These are phyloP conservation scores for Epirrita christyi DNA, from an alignment of 2,888 invertebrate species.

Conservation along the genomic window DNA sequence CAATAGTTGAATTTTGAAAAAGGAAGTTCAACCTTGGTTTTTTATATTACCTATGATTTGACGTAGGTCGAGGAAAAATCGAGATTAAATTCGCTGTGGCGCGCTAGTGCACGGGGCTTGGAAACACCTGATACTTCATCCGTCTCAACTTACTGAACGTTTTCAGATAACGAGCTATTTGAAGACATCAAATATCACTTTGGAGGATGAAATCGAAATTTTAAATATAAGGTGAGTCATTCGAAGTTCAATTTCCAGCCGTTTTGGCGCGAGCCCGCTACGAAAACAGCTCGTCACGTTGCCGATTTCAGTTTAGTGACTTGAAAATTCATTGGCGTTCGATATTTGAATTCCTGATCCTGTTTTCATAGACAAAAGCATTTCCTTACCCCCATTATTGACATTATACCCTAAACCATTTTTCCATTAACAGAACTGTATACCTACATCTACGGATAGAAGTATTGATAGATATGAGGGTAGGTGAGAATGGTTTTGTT, in stretches of 20 bases:
- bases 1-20: no score
- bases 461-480: no score
- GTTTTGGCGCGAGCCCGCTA: conserved; percentile 13
- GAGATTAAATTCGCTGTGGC: no score
- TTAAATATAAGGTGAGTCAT: conserved; percentile 87
- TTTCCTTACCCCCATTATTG: no score
- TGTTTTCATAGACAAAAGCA: conserved; percentile 4
- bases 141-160: conserved; percentile 28
- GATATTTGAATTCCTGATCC: conserved; percentile 15
- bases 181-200: conserved; percentile 86
- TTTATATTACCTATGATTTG: no score
- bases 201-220: conserved; percentile 87
- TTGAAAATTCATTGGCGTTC: conserved; percentile 21
- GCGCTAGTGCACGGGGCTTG: neutral
- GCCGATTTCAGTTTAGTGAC: conserved; percentile 17
- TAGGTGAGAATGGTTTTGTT: no score
- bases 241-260: conserved; percentile 23
- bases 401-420: no score
- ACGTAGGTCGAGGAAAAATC: no score
- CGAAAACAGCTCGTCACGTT: conserved; percentile 19
- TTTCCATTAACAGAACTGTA: no score
- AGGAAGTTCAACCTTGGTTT: no score
- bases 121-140: conserved; percentile 9
- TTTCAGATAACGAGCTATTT: conserved; percentile 87
- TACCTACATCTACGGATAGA: no score